phyloP scores from a whole-genome alignment of 2,797 vertebrate species.

The Gastrophryne carolinensis region DNA sequence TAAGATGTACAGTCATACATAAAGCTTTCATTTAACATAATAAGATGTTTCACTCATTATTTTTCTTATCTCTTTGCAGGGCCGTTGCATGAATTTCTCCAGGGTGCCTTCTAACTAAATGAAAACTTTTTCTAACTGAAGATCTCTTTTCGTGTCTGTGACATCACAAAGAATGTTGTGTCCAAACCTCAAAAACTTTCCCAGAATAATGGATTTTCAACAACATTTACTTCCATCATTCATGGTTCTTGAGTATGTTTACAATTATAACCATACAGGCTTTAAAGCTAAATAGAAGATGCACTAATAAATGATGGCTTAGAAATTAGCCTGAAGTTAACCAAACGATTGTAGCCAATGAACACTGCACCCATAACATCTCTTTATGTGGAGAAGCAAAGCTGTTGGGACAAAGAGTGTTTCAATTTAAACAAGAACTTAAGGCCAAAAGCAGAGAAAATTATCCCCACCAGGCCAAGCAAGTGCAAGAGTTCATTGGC shows the following conservation, averaged over 20 bases:
- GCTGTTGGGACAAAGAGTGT: constrained; percentile 67
- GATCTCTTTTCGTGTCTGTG: too few relatives aligned
- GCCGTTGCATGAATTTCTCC: constrained; percentile 92
- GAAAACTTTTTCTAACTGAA: too few relatives aligned
- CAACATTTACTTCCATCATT: constrained; percentile 47
- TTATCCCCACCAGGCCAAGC: constrained; percentile 75
- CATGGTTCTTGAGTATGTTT: neutral
- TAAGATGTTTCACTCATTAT: too few relatives aligned
- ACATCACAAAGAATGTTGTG: constrained; percentile 52
- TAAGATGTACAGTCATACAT: too few relatives aligned
- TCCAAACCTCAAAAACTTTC: constrained; percentile 50
- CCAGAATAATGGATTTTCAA: constrained; percentile 23
- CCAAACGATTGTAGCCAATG: constrained; percentile 46
- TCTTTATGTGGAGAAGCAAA: constrained; percentile 63
- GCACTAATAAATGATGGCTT: neutral
- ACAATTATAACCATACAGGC: constrained; percentile 29
- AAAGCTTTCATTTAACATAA: too few relatives aligned
- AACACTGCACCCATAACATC: constrained; percentile 70
- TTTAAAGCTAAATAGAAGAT: neutral
- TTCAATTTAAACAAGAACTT: constrained; percentile 68
- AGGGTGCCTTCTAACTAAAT: constrained; percentile 77
- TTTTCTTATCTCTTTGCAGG: constrained; percentile 67
- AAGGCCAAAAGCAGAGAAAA: constrained; percentile 72
- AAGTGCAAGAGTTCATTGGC: constrained; percentile 74
- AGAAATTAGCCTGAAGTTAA: constrained; percentile 46